Percentiles rank a stretch among this genome's conserved stretches.
phyloP scores from a whole-genome alignment of 2,888 invertebrate genomes.

The Ptychoptera contaminata region DNA sequence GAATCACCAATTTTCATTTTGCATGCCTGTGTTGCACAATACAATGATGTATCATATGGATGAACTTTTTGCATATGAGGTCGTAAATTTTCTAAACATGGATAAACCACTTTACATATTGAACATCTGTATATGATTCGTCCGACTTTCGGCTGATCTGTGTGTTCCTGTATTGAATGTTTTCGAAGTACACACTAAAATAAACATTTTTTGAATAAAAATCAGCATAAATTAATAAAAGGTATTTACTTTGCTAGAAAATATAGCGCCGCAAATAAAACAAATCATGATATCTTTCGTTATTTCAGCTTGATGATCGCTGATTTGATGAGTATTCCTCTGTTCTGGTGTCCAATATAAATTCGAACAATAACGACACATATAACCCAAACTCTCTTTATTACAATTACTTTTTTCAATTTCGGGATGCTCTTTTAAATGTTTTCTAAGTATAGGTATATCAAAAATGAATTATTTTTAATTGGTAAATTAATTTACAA shows the following conservation, averaged over 20 bases:
- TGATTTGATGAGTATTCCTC: background rate
- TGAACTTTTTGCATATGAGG: background rate
- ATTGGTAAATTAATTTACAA: no score
- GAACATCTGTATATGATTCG: background rate
- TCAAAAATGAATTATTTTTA: background rate
- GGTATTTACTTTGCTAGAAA: constrained; percentile 2
- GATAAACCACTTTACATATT: background rate
- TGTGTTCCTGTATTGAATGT: background rate
- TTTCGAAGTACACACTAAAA: background rate
- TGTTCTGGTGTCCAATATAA: background rate
- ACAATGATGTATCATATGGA: background rate
- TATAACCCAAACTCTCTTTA: background rate
- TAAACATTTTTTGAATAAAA: background rate
- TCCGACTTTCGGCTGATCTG: background rate
- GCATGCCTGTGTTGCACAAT: background rate
- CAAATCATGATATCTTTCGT: constrained; percentile 1
- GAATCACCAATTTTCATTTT: background rate
- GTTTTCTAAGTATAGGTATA: background rate
- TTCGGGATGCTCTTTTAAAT: background rate
- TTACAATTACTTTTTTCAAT: background rate
- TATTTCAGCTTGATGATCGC: background rate
- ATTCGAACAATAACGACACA: background rate
- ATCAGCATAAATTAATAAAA: background rate
- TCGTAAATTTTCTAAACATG: background rate
- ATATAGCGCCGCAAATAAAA: background rate